Conservation (phyloP, 1,140 invertebrate species). For the Scaptomyza hsui region DNA sequence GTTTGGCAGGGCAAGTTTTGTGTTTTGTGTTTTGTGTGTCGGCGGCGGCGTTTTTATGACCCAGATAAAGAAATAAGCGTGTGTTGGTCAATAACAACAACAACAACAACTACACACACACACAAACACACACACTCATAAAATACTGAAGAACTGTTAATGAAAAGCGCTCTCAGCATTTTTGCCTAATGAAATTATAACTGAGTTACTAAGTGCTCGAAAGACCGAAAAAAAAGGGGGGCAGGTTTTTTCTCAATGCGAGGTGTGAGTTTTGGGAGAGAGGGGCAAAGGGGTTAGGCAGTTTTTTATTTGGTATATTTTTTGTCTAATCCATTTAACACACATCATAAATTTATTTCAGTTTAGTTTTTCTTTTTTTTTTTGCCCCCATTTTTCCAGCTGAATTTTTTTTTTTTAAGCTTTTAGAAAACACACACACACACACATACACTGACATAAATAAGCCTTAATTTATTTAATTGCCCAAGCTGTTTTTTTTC, state of each 20-base stretch:
- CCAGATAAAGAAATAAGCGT: conserved; percentile 75
- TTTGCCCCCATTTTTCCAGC: neutral
- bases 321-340: conserved; percentile 65
- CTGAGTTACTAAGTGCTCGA: conserved; percentile 67
- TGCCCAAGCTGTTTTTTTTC: conserved; percentile 53
- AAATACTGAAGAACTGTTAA: conserved; percentile 59
- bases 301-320: neutral
- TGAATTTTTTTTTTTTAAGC: conserved; percentile 57
- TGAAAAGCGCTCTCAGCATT: conserved; percentile 79
- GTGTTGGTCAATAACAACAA: conserved; percentile 70
- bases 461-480: conserved; percentile 83
- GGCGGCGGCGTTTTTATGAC: conserved; percentile 75
- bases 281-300: neutral
- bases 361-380: conserved; percentile 32
- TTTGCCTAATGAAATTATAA: conserved; percentile 81
- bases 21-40: conserved; percentile 39
- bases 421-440: conserved; percentile 40
- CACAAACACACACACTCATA: neutral
- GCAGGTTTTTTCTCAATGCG: neutral
- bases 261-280: neutral
- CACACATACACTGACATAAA: conserved; percentile 46
- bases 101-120: conserved; percentile 12
- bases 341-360: conserved; percentile 49
- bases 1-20: conserved; percentile 38
- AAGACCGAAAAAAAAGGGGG: neutral